phyloP scores from a whole-genome alignment of 2,888 invertebrate species.

The Linyphia triangularis region DNA sequence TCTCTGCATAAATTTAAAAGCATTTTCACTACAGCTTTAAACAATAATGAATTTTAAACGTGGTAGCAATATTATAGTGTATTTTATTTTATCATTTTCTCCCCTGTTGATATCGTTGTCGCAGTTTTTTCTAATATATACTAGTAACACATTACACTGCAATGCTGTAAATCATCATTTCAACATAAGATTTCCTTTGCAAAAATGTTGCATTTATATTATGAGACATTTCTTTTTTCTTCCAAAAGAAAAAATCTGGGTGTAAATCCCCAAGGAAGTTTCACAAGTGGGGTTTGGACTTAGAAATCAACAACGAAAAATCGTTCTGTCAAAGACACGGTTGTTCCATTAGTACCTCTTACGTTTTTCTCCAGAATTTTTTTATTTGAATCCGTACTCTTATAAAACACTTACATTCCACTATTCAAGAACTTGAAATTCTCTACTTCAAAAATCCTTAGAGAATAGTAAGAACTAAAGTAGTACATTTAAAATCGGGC shows the following conservation, averaged over 20 bases:
- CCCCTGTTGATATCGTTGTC: no score
- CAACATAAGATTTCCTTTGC: no score
- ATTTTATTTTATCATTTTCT: no score
- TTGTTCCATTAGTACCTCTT: constrained; percentile 52
- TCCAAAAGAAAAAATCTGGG: background rate
- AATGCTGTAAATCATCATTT: no score
- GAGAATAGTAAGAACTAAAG: no score
- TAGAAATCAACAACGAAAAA: constrained; percentile 44
- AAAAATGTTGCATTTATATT: background rate
- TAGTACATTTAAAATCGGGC: no score
- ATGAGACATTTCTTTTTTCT: background rate
- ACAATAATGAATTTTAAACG: no score
- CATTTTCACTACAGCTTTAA: no score
- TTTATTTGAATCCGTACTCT: background rate
- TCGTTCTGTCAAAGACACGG: constrained; percentile 50
- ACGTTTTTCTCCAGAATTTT: background rate
- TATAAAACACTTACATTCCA: background rate
- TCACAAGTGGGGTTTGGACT: constrained; percentile 14
- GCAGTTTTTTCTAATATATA: no score
- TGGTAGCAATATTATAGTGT: no score
- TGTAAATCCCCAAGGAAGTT: constrained; percentile 36
- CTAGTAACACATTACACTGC: no score
- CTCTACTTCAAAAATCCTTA: background rate
- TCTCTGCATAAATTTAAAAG: no score
- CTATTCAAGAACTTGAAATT: background rate